These are phyloP conservation scores for Dasyprocta punctata DNA, from an alignment of 2,113 vertebrate genomes.

Conservation along the genomic window DNA sequence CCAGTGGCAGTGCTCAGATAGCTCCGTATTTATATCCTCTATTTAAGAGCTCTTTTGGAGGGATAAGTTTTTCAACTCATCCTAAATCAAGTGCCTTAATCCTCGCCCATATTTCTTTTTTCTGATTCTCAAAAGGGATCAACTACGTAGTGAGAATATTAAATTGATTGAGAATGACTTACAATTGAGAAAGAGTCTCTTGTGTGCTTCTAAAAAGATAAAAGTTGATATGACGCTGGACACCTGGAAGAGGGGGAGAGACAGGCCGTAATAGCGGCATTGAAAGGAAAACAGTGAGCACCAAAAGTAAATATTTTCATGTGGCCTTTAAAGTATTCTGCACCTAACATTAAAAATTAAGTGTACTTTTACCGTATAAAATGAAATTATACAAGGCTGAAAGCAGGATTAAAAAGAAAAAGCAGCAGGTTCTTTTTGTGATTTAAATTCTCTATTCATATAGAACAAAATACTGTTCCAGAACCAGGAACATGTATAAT, in stretches of 20 bases:
- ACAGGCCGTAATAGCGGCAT: not conserved
- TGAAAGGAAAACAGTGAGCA: not conserved
- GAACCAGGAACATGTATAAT: not conserved
- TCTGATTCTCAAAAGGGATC: not conserved
- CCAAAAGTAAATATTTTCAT: not conserved
- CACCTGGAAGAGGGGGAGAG: not conserved
- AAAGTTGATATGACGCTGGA: not conserved
- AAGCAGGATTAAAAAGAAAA: not conserved
- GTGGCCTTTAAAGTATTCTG: not conserved
- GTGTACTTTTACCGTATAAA: not conserved
- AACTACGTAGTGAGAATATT: not conserved
- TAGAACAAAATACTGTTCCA: not conserved
- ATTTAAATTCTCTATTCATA: not conserved
- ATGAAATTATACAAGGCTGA: not conserved
- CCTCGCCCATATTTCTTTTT: not conserved
- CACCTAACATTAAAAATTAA: not conserved
- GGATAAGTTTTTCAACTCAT: not conserved
- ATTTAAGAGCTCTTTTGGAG: not conserved
- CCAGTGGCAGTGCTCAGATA: not conserved
- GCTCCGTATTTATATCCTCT: not conserved
- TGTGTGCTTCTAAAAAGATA: not conserved
- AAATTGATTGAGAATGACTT: not conserved
- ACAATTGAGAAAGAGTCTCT: not conserved
- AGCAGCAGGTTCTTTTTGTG: not conserved
- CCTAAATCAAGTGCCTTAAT: not conserved